Evolutionary conservation across 2,888 invertebrate genomes (phyloP).

Genomic region (Thecophora atra): DNA sequence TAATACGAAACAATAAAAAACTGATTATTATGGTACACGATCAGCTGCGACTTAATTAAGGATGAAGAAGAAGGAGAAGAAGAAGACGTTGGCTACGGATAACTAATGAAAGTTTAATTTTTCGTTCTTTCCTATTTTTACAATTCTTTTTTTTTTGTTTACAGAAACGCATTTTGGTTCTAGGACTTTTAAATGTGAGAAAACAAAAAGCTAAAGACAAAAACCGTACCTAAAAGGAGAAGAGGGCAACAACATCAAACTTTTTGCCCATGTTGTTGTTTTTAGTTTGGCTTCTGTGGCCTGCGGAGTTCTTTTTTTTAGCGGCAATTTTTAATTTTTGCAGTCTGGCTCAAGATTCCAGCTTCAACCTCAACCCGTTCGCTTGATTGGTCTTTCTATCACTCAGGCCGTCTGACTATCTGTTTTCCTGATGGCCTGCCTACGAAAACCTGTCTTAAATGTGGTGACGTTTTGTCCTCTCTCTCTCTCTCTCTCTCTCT

Average conservation of each 20-base stretch:
- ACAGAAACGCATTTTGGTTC: constrained; percentile 19
- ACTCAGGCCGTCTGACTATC: background rate
- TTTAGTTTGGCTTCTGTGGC: constrained; percentile 11
- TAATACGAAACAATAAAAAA: background rate
- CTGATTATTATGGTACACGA: constrained; percentile 20
- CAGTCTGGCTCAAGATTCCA: background rate
- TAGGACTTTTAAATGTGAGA: constrained; percentile 9
- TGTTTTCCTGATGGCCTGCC: background rate
- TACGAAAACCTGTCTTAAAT: background rate
- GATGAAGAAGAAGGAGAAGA: background rate
- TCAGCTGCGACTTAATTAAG: background rate
- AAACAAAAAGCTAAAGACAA: background rate
- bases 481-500: background rate
- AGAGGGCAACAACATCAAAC: no score
- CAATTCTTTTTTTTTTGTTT: background rate
- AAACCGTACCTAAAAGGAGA: background rate
- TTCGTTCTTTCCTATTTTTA: background rate
- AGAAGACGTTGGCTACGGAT: background rate
- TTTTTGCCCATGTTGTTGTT: background rate
- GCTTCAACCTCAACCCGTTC: background rate
- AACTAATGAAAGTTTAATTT: constrained; percentile 2
- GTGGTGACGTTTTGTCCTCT: background rate
- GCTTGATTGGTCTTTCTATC: background rate
- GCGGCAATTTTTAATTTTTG: background rate
- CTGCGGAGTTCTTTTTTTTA: constrained; percentile 17